Evolutionary conservation across 2,888 invertebrate species (phyloP).

Genomic region (Amaurobius ferox): DNA sequence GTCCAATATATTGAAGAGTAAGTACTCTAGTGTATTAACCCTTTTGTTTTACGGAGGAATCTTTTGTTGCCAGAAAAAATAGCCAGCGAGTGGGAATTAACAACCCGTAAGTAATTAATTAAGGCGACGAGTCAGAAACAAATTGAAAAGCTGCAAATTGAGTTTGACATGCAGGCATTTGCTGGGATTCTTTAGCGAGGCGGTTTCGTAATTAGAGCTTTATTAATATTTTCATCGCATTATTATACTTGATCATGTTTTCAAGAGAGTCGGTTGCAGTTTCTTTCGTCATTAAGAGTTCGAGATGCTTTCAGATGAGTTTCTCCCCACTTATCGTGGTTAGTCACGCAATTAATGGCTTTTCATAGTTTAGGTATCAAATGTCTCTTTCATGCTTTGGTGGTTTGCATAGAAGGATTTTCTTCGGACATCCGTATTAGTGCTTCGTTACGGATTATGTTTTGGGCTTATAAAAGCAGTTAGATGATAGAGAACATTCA

Average conservation of each 20-base stretch:
- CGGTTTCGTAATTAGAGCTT: not conserved
- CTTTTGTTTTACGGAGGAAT: not conserved
- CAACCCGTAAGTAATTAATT: not conserved
- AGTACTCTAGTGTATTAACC: not conserved
- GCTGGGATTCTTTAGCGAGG: not conserved
- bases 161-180: not conserved
- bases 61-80: not conserved
- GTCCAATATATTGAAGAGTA: not conserved
- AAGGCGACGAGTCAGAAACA: not conserved
- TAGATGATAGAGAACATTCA: too few species aligned
- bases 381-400: not conserved
- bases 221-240: constrained; percentile 14
- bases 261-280: not conserved
- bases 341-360: not conserved
- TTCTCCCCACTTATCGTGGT: not conserved
- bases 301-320: not conserved
- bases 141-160: not conserved
- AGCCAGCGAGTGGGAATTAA: not conserved
- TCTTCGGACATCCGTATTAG: too few species aligned
- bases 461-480: too few species aligned
- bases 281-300: not conserved
- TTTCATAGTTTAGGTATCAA: not conserved
- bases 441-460: too few species aligned
- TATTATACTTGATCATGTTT: constrained; percentile 3
- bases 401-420: not conserved